Evolutionary conservation across 2,797 vertebrate species (phyloP).

Genomic region (Rhodeus uyekii): DNA sequence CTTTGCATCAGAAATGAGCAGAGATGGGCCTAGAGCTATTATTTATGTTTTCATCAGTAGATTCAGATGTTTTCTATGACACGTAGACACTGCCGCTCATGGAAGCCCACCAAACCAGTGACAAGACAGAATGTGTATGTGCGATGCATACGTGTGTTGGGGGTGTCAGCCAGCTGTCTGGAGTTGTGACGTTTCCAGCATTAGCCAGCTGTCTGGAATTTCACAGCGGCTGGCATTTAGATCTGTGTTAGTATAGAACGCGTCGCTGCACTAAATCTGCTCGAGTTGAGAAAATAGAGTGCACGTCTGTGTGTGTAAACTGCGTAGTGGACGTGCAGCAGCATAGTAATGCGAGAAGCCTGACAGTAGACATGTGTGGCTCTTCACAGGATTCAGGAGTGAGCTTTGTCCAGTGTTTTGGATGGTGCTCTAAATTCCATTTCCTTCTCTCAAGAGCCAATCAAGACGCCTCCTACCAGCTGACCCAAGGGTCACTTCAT

Average conservation of each 20-base stretch:
- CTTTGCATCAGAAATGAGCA: not conserved
- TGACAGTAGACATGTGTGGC: not conserved
- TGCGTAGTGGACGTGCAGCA: not conserved
- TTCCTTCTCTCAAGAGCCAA: conserved; percentile 40
- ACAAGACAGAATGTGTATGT: not conserved
- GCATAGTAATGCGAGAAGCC: conserved; percentile 20
- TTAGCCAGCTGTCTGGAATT: conserved; percentile 21
- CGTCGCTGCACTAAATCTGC: conserved; percentile 23
- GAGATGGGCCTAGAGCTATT: not conserved
- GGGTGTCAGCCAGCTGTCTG: conserved; percentile 24
- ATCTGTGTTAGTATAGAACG: conserved; percentile 18
- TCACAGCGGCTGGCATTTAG: conserved; percentile 7
- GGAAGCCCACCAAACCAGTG: not conserved
- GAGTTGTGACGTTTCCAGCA: not conserved
- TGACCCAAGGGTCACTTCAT: conserved; percentile 40
- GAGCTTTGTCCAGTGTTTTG: not conserved
- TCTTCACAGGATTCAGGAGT: not conserved
- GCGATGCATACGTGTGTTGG: not conserved
- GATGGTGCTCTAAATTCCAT: conserved; percentile 36
- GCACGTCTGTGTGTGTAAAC: not conserved
- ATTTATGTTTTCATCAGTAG: not conserved
- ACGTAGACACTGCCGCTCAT: not conserved
- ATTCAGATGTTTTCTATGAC: not conserved
- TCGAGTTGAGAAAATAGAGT: conserved; percentile 9
- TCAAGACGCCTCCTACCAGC: conserved; percentile 24